Evolutionary conservation across 2,888 invertebrate species (phyloP).

Genomic region (Phania funesta): DNA sequence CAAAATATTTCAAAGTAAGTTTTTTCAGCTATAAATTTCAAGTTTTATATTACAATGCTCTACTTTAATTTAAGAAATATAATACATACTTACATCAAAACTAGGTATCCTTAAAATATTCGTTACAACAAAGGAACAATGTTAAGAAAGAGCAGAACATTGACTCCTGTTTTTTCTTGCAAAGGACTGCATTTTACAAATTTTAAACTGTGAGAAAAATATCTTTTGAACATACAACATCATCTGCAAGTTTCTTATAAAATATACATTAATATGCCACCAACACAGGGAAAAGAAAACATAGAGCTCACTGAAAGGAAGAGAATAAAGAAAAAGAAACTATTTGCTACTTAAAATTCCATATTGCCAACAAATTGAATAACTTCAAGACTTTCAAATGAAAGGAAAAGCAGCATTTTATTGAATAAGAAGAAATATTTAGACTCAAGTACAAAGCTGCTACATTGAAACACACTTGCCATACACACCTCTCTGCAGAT

Average conservation of each 20-base stretch:
- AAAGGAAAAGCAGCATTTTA: constrained; percentile 29
- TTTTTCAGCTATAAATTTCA: constrained; percentile 28
- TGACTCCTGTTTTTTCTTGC: constrained; percentile 23
- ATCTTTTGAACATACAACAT: constrained; percentile 6
- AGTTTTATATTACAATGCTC: not conserved
- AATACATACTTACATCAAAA: not conserved
- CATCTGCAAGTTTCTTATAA: constrained; percentile 31
- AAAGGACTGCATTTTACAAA: constrained; percentile 4
- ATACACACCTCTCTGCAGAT: not conserved
- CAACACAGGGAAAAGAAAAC: not conserved
- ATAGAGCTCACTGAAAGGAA: not conserved
- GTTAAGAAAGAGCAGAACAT: not conserved
- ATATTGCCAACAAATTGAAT: constrained; percentile 69
- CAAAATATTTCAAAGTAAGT: constrained; percentile 51
- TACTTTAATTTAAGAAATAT: not conserved
- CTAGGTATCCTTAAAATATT: not conserved
- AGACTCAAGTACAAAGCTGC: constrained; percentile 32
- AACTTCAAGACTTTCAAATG: constrained; percentile 67
- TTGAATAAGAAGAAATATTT: constrained; percentile 32
- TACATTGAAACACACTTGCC: constrained; percentile 16
- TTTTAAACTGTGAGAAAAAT: not conserved
- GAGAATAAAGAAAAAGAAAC: constrained; percentile 39
- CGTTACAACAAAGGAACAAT: not conserved
- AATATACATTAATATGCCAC: constrained; percentile 13
- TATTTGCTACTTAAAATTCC: constrained; percentile 68